phyloP scores from a whole-genome alignment of 2,888 invertebrate species.

The Mechanitis mazaeus region DNA sequence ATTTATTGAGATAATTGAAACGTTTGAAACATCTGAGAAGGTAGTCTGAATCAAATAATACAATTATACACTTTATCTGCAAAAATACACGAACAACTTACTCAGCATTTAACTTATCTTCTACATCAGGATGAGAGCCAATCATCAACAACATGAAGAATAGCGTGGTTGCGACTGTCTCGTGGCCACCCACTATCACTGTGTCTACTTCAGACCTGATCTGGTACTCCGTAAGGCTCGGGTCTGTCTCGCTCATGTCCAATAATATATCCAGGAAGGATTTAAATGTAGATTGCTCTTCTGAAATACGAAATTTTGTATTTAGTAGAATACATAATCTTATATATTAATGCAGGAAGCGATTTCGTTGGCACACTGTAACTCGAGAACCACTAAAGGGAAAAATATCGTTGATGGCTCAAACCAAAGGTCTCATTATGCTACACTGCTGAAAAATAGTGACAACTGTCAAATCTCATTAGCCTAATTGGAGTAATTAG shows the following conservation, averaged over 20 bases:
- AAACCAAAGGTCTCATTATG: too few species aligned
- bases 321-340: not conserved
- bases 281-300: slow-evolving; percentile 42
- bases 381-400: too few species aligned
- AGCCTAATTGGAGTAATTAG: too few species aligned
- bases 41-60: too few species aligned
- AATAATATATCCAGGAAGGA: slow-evolving; percentile 73
- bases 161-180: slow-evolving; percentile 62
- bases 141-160: slow-evolving; percentile 56
- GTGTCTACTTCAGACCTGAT: slow-evolving; percentile 75
- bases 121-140: slow-evolving; percentile 52
- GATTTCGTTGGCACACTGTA: too few species aligned
- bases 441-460: too few species aligned
- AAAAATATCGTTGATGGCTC: too few species aligned
- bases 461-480: too few species aligned
- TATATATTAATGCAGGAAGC: too few species aligned
- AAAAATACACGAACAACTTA: slow-evolving; percentile 29
- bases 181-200: slow-evolving; percentile 75
- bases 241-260: slow-evolving; percentile 59
- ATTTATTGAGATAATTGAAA: too few species aligned
- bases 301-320: not conserved
- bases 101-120: slow-evolving; percentile 55
- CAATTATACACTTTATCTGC: too few species aligned
- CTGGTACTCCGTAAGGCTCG: slow-evolving; percentile 64
- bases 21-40: too few species aligned